phyloP scores from a whole-genome alignment of 2,888 invertebrate genomes.

The Mesorhabditis spiculigera region DNA sequence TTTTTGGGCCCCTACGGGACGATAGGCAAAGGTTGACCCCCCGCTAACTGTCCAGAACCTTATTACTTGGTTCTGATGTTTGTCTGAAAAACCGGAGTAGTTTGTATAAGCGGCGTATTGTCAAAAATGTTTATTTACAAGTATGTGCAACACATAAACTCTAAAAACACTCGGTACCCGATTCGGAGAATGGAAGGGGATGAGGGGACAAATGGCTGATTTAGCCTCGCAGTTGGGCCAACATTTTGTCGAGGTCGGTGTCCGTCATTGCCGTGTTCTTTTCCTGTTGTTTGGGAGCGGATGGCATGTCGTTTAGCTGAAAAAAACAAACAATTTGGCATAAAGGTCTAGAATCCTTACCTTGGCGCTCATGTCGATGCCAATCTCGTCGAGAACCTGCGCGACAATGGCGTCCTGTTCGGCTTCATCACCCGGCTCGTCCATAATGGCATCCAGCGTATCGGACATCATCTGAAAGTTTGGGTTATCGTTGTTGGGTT shows the following conservation, averaged over 20 bases:
- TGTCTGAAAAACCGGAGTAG: too few relatives aligned
- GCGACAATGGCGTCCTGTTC: constrained; percentile 83
- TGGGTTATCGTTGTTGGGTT: background rate
- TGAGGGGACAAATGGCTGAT: too few relatives aligned
- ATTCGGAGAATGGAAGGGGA: too few relatives aligned
- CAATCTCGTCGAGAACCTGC: constrained; percentile 90
- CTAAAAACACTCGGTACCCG: too few relatives aligned
- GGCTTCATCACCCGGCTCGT: constrained; percentile 83
- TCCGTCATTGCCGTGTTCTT: constrained; percentile 16
- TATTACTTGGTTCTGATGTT: too few relatives aligned
- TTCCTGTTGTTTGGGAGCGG: constrained; percentile 10
- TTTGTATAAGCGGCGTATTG: too few relatives aligned
- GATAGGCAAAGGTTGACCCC: too few relatives aligned
- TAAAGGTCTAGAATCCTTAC: constrained; percentile 61
- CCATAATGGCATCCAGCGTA: constrained; percentile 81
- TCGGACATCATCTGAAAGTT: constrained; percentile 69
- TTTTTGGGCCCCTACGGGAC: too few relatives aligned
- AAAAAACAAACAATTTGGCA: constrained; percentile 8
- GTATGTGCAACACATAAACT: too few relatives aligned
- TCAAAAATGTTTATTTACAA: too few relatives aligned
- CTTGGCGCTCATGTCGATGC: constrained; percentile 87
- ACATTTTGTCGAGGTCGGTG: constrained; percentile 25
- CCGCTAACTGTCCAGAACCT: too few relatives aligned
- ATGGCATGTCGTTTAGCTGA: constrained; percentile 20
- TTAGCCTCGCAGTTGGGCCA: constrained; percentile 19